Conservation (phyloP, 2,888 invertebrate species). For the Ornithoptera priamus region DNA sequence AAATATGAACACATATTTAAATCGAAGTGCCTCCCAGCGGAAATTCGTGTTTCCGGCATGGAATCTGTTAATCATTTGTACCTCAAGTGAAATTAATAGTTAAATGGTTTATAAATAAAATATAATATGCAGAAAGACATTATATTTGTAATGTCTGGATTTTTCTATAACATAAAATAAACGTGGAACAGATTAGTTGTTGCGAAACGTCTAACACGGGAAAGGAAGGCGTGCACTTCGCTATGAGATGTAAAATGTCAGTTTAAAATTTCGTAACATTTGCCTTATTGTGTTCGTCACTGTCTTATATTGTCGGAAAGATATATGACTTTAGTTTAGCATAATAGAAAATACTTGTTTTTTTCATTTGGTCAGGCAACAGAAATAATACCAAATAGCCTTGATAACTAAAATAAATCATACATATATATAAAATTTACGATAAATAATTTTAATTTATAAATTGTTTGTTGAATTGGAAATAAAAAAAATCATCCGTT, state of each 20-base stretch:
- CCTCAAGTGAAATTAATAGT: not conserved
- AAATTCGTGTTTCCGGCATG: slow-evolving; percentile 54
- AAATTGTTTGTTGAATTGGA: too few relatives aligned
- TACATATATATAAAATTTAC: too few relatives aligned
- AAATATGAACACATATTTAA: slow-evolving; percentile 22
- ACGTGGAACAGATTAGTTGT: slow-evolving; percentile 40
- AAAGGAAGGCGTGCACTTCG: slow-evolving; percentile 56
- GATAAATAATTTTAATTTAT: too few relatives aligned
- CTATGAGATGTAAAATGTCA: slow-evolving; percentile 67
- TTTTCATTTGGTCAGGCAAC: too few relatives aligned
- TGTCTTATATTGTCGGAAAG: slow-evolving; percentile 40
- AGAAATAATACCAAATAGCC: too few relatives aligned
- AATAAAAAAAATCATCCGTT: too few relatives aligned
- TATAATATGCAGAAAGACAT: not conserved
- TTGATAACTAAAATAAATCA: too few relatives aligned
- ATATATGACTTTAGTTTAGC: not conserved
- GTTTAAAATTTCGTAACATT: slow-evolving; percentile 65
- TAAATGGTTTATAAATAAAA: not conserved
- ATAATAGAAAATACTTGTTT: too few relatives aligned
- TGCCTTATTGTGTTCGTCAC: slow-evolving; percentile 53
- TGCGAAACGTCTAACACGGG: slow-evolving; percentile 55
- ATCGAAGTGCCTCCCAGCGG: slow-evolving; percentile 36
- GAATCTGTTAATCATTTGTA: slow-evolving; percentile 35
- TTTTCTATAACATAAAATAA: not conserved
- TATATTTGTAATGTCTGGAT: too few relatives aligned